Conservation (phyloP, 1,140 invertebrate species). For the Apis cerana region DNA sequence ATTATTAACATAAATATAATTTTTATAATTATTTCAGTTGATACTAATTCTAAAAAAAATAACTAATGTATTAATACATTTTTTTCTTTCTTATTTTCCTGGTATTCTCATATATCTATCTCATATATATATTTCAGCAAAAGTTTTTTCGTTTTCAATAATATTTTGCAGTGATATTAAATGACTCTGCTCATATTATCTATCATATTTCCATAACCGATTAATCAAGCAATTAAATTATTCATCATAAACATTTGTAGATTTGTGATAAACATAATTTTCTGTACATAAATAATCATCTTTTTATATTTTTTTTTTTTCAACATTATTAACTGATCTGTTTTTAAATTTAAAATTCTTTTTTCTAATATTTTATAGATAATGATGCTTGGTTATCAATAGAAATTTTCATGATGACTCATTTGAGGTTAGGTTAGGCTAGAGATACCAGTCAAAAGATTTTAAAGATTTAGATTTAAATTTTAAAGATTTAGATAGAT, state of each 20-base stretch:
- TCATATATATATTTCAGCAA: neutral
- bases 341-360: neutral
- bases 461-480: no score
- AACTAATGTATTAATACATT: neutral
- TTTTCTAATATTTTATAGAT: no score
- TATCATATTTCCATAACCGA: conserved; percentile 9
- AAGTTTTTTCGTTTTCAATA: neutral
- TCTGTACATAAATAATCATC: neutral
- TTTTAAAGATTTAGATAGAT: no score
- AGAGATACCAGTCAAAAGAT: no score
- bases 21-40: neutral
- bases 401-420: no score
- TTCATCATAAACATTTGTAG: neutral
- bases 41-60: neutral
- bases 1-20: no score
- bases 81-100: neutral
- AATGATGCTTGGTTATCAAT: no score
- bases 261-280: conserved; percentile 6
- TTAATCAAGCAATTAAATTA: conserved; percentile 23
- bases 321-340: neutral
- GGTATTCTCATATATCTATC: no score
- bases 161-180: conserved; percentile 32
- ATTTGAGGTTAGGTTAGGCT: no score
- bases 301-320: neutral
- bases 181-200: neutral